Base-by-base conservation (phyloP, 2,888 invertebrate genomes). In the Gymnocheta viridis region DNA sequence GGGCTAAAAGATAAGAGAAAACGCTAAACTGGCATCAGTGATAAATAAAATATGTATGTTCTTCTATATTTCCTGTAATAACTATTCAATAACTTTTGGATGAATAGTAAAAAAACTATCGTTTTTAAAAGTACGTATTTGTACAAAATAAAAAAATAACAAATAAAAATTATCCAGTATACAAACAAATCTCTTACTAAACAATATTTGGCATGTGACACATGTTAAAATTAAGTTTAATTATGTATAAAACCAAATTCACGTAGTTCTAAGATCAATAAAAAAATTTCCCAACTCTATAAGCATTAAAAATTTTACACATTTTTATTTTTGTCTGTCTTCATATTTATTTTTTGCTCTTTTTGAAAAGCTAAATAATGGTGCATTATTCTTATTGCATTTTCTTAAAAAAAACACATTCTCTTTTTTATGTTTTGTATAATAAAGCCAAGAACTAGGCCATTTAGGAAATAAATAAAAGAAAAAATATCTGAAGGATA, bases 401-500 rank as follows among this genome's bases (percentile, higher is more conserved):
- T 64, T 60, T 60, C 19, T 3, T 35, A 19, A 35, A 12, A 67
- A 22, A 27, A 2, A 24, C 32, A 41, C n/a, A 56, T 17, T 17
- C 14, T 12, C 10, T 7, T 10, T 38, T 24, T 24, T 24, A 41
- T 22, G 49, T 49, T n/a, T 44, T 51, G 2, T 10, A 56, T 19
- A 27, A 62, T 19, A 29, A 19, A 38, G 41, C 7, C 62, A 19
- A 74, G 14, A 64, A 64, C 62, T 66, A 66, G 76, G 76, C 17
- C 76, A 76, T 76, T 67, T 35, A 56, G 24, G 24, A 49, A 66
- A 56, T n/a, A 66, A 54, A 17, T 35, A 62, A 12, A 22, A 24
- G 19, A 22, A 17, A 44, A 66, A 47, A 49, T 22, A 29, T 44
- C 9, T 56, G 35, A 77, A 77, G 76, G 66, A 67, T 67, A 58